Conservation (phyloP, 2,888 invertebrate genomes). For the Oxytorus armatus region DNA sequence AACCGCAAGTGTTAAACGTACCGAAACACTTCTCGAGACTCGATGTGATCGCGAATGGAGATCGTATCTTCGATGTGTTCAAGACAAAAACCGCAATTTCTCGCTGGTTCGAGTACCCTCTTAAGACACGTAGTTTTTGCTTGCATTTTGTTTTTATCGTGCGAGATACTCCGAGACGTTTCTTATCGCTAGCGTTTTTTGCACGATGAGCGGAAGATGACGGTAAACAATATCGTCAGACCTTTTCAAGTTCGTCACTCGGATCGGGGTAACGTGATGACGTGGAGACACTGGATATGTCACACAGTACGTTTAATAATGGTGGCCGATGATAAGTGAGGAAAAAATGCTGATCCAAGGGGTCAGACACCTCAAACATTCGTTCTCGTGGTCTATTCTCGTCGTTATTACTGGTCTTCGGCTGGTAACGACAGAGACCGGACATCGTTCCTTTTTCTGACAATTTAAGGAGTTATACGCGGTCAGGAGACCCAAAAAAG, state of each 20-base stretch:
- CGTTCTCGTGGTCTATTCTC: slow-evolving; percentile 5
- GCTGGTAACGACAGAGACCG: too few relatives aligned
- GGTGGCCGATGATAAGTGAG: slow-evolving; percentile 6
- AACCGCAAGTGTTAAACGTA: too few relatives aligned
- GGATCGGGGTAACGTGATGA: slow-evolving; percentile 18
- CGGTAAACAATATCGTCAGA: neutral
- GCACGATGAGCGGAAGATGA: neutral
- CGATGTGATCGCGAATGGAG: slow-evolving; percentile 52
- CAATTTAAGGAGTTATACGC: too few relatives aligned
- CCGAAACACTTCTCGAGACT: slow-evolving; percentile 37
- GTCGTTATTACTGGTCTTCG: slow-evolving; percentile 1
- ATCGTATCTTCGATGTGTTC: slow-evolving; percentile 43
- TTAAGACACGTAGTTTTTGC: too few relatives aligned
- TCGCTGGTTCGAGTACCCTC: slow-evolving; percentile 9
- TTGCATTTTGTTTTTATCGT: slow-evolving; percentile 28
- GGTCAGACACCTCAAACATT: slow-evolving; percentile 71
- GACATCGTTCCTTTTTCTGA: too few relatives aligned
- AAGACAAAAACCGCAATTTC: slow-evolving; percentile 49
- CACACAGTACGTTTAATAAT: slow-evolving; percentile 9
- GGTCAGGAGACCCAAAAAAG: too few relatives aligned
- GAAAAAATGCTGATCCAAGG: slow-evolving; percentile 70
- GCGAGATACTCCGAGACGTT: slow-evolving; percentile 39
- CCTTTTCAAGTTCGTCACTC: slow-evolving; percentile 10
- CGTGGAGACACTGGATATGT: slow-evolving; percentile 16
- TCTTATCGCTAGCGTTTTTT: slow-evolving; percentile 26